Evolutionary conservation across 1,140 invertebrate genomes (phyloP), one percentile per base, ranked within the genome.

Genomic region (Drosophila gunungcola): DNA sequence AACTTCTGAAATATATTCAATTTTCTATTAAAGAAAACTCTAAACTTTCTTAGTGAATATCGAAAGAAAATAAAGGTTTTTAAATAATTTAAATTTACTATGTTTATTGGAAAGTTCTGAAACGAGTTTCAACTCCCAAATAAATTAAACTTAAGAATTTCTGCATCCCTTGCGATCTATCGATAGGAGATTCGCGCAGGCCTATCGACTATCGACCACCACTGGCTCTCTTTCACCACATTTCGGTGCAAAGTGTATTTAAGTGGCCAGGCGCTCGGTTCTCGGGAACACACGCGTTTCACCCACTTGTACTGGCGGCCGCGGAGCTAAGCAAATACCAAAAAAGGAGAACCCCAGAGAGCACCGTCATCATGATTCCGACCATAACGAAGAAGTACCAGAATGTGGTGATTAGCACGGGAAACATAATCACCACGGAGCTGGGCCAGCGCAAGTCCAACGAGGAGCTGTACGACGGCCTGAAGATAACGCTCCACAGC

Each of bases 351-450:
- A 74, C 58, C 41, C 36, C 56, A 38, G 61, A 45, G 27, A 43
- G 74, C 58, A 36, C 36, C 56, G 34, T 46, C 48, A 83, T 11
- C 48, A 91, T 91, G 90, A 89, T 91, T 57, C 81, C 90, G 51
- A 75, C 81, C 73, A 89, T 91, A 74, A 76, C 76, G 55, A 89
- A 83, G 13, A 85, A 89, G 65, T 91, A 75, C 73, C 75, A 84
- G 64, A 80, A 90, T 64, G 69, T 94, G 73, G 93, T 94, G 69
- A 95, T 98, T 62, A 96, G 97, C 80, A 97, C 97, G 38, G 97
- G 97, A 57, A 98, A 98, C 93, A 96, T 98, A 72, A 94, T 98
- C 89, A 96, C 96, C 92, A 86, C 81, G 32, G 97, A 97, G 91
- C 95, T 96, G 55, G 96, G 95, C 7, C 82, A 86, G 72, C 95